Percentiles rank a stretch among this genome's conserved stretches.
Evolutionary conservation across 1,140 invertebrate genomes (phyloP).

Genomic region (Caenorhabditis remanei): DNA sequence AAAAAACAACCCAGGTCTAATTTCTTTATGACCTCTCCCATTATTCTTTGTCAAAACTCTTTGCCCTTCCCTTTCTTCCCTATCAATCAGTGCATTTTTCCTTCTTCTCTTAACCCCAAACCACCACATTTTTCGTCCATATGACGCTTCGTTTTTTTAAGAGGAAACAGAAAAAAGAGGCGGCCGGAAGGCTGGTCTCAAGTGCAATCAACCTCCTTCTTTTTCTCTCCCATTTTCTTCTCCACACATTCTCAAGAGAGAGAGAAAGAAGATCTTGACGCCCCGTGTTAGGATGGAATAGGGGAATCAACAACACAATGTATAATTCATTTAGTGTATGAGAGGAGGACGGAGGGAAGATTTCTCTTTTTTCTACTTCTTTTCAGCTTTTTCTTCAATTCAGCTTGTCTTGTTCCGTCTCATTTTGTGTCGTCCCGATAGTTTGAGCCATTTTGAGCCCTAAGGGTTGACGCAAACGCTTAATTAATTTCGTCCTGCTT

Average conservation of each 20-base stretch:
- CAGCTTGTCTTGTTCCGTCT: not conserved
- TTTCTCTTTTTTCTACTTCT: not conserved
- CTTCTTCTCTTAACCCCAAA: not conserved
- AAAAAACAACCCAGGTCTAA: too few relatives aligned
- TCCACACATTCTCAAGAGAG: slow-evolving; percentile 25
- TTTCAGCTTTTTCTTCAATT: not conserved
- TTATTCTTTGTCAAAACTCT: not conserved
- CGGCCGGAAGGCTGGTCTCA: slow-evolving; percentile 13
- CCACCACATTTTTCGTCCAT: not conserved
- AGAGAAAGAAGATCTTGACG: not conserved
- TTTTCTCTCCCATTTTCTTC: not conserved
- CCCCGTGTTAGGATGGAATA: not conserved
- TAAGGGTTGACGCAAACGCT: too few relatives aligned
- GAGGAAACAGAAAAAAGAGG: slow-evolving; percentile 3
- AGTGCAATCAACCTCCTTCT: slow-evolving; percentile 28
- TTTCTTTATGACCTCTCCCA: not conserved
- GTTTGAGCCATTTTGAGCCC: too few relatives aligned
- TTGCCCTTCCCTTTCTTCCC: not conserved
- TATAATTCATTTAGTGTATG: slow-evolving; percentile 42
- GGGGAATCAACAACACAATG: slow-evolving; percentile 12
- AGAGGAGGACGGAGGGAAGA: not conserved
- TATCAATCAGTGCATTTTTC: not conserved
- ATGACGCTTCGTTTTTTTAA: not conserved
- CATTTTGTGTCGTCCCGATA: too few relatives aligned
- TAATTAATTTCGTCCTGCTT: too few relatives aligned